Base-by-base conservation (phyloP, 2,888 invertebrate genomes). In the Willowsia nigromaculata region DNA sequence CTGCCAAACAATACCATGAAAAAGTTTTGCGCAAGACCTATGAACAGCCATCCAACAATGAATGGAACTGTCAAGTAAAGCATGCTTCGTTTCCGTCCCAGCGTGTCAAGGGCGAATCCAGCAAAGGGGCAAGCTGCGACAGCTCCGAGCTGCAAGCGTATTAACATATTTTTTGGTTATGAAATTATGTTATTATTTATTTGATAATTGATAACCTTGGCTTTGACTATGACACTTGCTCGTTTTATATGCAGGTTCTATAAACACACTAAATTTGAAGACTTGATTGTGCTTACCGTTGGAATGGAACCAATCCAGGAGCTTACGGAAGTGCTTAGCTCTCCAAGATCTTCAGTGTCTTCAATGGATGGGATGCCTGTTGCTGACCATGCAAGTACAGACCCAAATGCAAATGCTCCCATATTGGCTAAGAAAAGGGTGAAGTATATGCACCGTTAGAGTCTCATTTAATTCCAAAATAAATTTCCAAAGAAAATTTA, bases 271-370 rank as follows among this genome's bases (percentile, higher is more conserved):
- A n/a, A n/a, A n/a, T n/a, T n/a, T n/a, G n/a, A n/a, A n/a, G n/a
- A n/a, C n/a, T n/a, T n/a, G n/a, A n/a, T n/a, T n/a, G 15, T 30
- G 50, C 47, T 37, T 87, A 92, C 91, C 74, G 91, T 90, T 59
- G 90, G 94, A 1, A 95, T 93, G 56, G 95, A 95, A 0, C 95
- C 95, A 13, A 96, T 93, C 94, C 96, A 94, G 0, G 96, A 95
- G 1, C 94, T 94, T 68, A 94, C 94, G 0, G 94, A 93, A 25
- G 94, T 93, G n/a, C 94, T 94, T 94, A 96, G 7, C 37, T 89
- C 85, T 9, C 90, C 91, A 22, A 91, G 74, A 11, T 90, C 91
- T 33, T 43, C 62, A 18, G 47, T 62, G 7, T 89, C 82, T 18
- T 53, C 11, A 33, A 92, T 59, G 30, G 87, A 88, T 5, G 90